phyloP scores from a whole-genome alignment of 2,113 vertebrate species.

The Oncorhynchus clarkii region DNA sequence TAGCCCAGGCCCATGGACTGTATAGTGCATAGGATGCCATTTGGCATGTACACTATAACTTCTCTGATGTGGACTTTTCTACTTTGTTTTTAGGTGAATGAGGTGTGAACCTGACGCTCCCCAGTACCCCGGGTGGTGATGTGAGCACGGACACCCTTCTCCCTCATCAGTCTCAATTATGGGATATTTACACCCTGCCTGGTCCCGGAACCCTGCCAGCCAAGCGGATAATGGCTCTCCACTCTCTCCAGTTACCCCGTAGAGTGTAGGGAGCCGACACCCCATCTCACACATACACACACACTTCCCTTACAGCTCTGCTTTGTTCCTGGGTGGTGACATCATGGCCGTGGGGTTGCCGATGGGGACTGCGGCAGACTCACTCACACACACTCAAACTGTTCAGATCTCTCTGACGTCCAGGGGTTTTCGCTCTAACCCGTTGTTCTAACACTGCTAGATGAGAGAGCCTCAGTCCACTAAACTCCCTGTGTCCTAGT shows the following conservation, averaged over 20 bases:
- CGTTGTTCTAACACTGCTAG: background rate
- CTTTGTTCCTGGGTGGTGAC: slow-evolving; percentile 34
- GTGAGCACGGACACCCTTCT: too few species aligned
- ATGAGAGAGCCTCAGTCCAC: slow-evolving; percentile 11
- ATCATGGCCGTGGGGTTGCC: slow-evolving; percentile 38
- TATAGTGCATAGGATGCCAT: too few species aligned
- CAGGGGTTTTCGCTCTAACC: too few species aligned
- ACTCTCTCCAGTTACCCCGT: slow-evolving; percentile 23
- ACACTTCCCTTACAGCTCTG: background rate
- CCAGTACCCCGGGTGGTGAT: background rate
- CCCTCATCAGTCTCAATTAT: slow-evolving; percentile 12
- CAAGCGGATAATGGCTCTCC: slow-evolving; percentile 36
- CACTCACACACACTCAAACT: background rate
- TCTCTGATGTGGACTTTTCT: background rate
- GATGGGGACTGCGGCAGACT: slow-evolving; percentile 1
- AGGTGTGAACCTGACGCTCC: too few species aligned
- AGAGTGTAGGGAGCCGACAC: background rate
- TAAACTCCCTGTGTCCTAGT: slow-evolving; percentile 9
- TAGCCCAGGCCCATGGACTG: too few species aligned
- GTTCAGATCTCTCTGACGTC: too few species aligned
- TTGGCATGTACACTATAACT: too few species aligned
- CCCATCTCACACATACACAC: background rate
- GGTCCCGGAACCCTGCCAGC: slow-evolving; percentile 39
- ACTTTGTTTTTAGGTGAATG: background rate
- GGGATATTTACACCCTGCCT: slow-evolving; percentile 26